phyloP scores from a whole-genome alignment of 2,797 vertebrate species.

The Catamblyrhynchus diadema region DNA sequence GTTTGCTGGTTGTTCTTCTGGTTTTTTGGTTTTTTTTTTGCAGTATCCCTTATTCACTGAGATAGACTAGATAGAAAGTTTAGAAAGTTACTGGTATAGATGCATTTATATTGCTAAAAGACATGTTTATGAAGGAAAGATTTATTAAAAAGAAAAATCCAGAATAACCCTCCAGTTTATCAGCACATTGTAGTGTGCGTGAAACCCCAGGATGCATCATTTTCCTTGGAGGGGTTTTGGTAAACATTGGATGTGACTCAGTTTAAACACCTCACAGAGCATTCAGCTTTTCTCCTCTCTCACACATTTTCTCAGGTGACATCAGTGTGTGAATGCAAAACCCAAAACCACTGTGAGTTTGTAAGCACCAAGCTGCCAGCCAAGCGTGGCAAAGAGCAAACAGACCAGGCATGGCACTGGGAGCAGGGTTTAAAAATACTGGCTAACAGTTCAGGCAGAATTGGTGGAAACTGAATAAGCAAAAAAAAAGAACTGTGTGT shows the following conservation, averaged over 20 bases:
- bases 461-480: slow-evolving; percentile 39
- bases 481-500: slow-evolving; percentile 1
- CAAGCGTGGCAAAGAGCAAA: background rate
- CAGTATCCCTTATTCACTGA: background rate
- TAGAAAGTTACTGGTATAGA: background rate
- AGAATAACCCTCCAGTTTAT: background rate
- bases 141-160: background rate
- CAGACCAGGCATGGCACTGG: background rate
- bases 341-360: background rate
- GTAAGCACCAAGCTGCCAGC: background rate
- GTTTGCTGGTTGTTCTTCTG: background rate
- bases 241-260: background rate
- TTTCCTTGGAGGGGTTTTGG: background rate
- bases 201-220: background rate
- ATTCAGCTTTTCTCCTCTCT: background rate
- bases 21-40: background rate
- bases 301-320: background rate
- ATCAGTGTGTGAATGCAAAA: background rate
- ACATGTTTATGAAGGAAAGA: background rate
- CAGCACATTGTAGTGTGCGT: background rate
- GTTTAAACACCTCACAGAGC: background rate
- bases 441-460: background rate
- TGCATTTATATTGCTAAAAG: background rate
- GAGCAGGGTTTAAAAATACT: background rate
- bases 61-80: background rate